phyloP scores from a whole-genome alignment of 2,888 invertebrate species.

The Drosophila paucipuncta region DNA sequence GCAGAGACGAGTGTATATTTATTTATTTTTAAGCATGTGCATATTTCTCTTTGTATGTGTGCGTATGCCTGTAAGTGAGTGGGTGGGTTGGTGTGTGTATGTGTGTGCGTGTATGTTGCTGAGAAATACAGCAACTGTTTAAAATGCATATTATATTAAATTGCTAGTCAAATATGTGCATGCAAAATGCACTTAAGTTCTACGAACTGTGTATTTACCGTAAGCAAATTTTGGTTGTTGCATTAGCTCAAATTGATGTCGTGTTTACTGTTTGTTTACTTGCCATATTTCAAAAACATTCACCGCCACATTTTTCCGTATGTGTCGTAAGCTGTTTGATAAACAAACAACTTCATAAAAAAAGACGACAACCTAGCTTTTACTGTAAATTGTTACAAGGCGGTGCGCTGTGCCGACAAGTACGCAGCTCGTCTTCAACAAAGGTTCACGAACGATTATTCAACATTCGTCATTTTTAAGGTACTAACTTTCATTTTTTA shows the following conservation, averaged over 20 bases:
- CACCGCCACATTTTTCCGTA: conserved; percentile 11
- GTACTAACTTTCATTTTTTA: not conserved
- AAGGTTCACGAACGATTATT: not conserved
- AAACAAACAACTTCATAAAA: conserved; percentile 32
- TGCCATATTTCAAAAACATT: conserved; percentile 19
- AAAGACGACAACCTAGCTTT: not conserved
- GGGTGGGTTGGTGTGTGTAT: not conserved
- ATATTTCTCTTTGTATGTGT: not conserved
- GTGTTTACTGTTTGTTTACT: conserved; percentile 22
- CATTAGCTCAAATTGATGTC: conserved; percentile 2
- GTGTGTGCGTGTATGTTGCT: conserved; percentile 23
- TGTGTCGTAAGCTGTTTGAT: conserved; percentile 27
- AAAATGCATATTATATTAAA: conserved; percentile 50
- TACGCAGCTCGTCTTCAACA: conserved; percentile 7
- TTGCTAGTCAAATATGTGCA: conserved; percentile 18
- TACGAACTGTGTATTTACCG: conserved; percentile 8
- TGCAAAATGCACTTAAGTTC: conserved; percentile 17
- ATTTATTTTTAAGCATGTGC: conserved; percentile 11
- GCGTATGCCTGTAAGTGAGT: not conserved
- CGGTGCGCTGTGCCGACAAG: not conserved
- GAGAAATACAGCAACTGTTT: conserved; percentile 58
- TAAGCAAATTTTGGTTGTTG: conserved; percentile 11
- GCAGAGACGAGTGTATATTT: conserved; percentile 23
- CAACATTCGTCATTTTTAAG: not conserved
- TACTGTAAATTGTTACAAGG: conserved; percentile 7